Base-by-base conservation (phyloP, 2,888 invertebrate genomes). In the Calameuta idolon region DNA sequence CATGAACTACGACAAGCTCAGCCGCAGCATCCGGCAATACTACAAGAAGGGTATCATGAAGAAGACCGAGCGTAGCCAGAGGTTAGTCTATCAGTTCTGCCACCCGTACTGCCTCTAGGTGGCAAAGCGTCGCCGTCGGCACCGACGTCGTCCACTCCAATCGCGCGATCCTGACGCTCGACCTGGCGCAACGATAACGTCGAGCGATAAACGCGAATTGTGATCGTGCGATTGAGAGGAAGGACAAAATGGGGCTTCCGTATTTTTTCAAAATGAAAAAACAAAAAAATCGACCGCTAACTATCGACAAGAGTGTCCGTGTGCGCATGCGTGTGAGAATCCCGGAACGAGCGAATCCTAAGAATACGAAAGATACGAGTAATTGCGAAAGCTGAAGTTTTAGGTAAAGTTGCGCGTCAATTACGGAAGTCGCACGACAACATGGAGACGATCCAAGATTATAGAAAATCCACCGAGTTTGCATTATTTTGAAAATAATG, bases 31-130 rank as follows among this genome's bases (percentile, higher is more conserved):
- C 90, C 93, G 99, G 76, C 99, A 99, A 92, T 99, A 99, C 93
- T 99, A 99, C 94, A 99, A 99, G 93, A 99, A 99, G 92, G 98
- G 98, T 78, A 99, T 99, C 92, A 98, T 99, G 97, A 98, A 98
- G 94, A 99, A 99, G 92, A 99, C 99, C 1, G 98, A 98, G 91
- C 94, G 99, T 83, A 98, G 98, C 85, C 99, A 99, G 93, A 94
- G 99, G 91, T 95, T 99, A 87, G 99, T 99, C 82, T 99, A 99
- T 93, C 99, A 99, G 93, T 99, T 99, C 93, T 99, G 98, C 92
- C 97, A 97, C 92, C 98, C 98, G 31, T 98, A 98, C 92, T 95
- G 95, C 90, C 94, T 97, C 91, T 97, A 94, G 90, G 75, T 35
- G 69, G 75, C 30, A 74, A 77, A 3, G 33, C 31, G 71, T 71